Conservation (phyloP, 2,797 vertebrate species). For the Sus cebifrons region DNA sequence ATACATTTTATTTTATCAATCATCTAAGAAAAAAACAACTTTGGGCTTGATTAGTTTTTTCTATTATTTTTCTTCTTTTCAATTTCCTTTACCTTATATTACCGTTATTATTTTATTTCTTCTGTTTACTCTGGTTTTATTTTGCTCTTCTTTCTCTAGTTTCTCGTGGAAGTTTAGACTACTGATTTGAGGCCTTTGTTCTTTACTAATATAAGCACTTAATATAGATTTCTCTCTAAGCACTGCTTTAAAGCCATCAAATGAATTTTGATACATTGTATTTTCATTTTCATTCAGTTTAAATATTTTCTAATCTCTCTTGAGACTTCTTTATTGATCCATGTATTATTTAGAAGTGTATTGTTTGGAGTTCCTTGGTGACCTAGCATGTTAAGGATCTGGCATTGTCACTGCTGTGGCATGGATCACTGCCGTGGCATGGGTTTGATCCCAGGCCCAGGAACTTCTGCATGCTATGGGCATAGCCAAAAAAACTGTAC, state of each 20-base stretch:
- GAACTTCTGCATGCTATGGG: too few species aligned
- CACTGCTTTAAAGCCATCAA: background rate
- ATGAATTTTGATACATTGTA: background rate
- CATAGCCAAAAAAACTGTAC: background rate
- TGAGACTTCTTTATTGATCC: background rate
- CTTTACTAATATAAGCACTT: background rate
- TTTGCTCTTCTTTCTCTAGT: constrained; percentile 23
- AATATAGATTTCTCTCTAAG: background rate
- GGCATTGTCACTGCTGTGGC: too few species aligned
- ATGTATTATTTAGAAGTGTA: background rate
- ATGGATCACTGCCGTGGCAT: too few species aligned
- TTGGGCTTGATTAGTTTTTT: constrained; percentile 4
- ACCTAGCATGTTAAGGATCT: too few species aligned
- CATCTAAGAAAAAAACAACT: background rate
- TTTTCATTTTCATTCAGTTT: constrained; percentile 61
- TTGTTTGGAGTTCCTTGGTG: background rate
- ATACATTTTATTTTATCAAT: background rate
- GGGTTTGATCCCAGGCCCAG: too few species aligned
- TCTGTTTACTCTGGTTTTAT: constrained; percentile 39
- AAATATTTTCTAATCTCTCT: constrained; percentile 50
- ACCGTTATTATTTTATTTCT: constrained; percentile 16
- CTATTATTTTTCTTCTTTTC: background rate
- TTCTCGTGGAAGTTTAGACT: constrained; percentile 42
- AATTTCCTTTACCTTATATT: background rate
- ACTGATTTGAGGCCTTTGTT: constrained; percentile 1